These are phyloP conservation scores for Tetramorium simillimum DNA, from an alignment of 1,140 invertebrate species.

Conservation along the genomic window DNA sequence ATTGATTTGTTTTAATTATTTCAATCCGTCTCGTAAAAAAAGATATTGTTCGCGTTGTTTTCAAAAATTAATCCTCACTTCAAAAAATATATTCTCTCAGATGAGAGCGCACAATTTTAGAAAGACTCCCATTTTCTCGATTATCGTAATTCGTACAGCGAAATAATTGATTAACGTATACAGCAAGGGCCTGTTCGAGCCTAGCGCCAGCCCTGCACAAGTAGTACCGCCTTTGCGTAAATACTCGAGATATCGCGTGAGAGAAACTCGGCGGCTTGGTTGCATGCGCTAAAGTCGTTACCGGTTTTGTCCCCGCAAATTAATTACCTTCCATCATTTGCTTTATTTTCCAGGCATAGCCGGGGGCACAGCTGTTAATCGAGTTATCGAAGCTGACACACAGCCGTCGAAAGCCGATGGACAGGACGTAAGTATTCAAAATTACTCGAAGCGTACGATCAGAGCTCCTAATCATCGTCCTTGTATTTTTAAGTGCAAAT, in stretches of 20 bases:
- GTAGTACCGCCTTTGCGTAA: slow-evolving; percentile 57
- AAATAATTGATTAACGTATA: neutral
- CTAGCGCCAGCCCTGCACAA: neutral
- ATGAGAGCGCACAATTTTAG: neutral
- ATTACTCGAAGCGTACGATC: neutral
- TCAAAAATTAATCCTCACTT: neutral
- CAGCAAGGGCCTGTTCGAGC: neutral
- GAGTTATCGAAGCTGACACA: neutral
- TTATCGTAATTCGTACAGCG: neutral
- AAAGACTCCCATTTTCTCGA: neutral
- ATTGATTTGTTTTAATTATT: neutral
- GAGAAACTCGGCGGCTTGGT: slow-evolving; percentile 63
- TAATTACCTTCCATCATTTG: slow-evolving; percentile 75
- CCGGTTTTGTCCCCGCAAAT: slow-evolving; percentile 80
- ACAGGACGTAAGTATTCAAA: neutral
- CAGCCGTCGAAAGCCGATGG: neutral
- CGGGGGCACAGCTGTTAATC: neutral
- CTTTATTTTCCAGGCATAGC: slow-evolving; percentile 62
- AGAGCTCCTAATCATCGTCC: neutral
- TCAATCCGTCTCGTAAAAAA: neutral
- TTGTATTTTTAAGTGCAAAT: neutral
- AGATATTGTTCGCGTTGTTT: neutral
- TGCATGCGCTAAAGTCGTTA: slow-evolving; percentile 80
- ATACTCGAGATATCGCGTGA: slow-evolving; percentile 78
- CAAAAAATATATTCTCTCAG: neutral